Evolutionary conservation across 2,888 invertebrate species (phyloP).

Genomic region (Diarsia mendica): DNA sequence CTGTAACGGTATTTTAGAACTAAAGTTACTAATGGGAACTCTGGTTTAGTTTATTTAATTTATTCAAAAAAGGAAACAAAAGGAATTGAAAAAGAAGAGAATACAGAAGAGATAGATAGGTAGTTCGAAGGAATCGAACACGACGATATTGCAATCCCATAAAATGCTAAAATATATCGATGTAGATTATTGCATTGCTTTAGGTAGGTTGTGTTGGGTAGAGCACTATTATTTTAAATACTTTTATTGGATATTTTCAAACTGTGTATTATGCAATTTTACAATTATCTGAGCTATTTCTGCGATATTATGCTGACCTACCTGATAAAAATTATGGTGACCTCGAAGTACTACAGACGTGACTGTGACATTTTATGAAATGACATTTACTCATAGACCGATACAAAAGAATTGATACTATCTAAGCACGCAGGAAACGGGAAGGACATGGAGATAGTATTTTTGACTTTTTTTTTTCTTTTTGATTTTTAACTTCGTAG

Average conservation of each 20-base stretch:
- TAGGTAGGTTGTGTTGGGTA: too few species aligned
- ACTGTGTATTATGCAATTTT: neutral
- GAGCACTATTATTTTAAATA: neutral
- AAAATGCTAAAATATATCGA: neutral
- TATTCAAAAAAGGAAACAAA: too few species aligned
- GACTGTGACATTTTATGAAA: conserved; percentile 25
- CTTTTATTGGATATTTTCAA: neutral
- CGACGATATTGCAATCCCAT: neutral
- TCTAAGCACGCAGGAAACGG: conserved; percentile 6
- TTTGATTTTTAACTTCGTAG: neutral
- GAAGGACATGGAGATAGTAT: neutral
- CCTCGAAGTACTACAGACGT: conserved; percentile 25
- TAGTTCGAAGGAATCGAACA: neutral
- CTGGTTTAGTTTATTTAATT: neutral
- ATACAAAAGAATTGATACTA: neutral
- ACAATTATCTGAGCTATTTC: neutral
- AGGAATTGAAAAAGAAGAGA: too few species aligned
- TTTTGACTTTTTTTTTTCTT: neutral
- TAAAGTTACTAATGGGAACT: conserved; percentile 6
- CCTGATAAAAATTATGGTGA: neutral
- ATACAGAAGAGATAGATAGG: neutral
- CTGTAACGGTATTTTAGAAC: conserved; percentile 35
- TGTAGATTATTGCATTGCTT: neutral
- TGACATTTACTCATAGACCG: conserved; percentile 14
- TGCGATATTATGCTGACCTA: conserved; percentile 12